Conservation (phyloP, 2,113 vertebrate genomes). For the Grammomys dolichurus region DNA sequence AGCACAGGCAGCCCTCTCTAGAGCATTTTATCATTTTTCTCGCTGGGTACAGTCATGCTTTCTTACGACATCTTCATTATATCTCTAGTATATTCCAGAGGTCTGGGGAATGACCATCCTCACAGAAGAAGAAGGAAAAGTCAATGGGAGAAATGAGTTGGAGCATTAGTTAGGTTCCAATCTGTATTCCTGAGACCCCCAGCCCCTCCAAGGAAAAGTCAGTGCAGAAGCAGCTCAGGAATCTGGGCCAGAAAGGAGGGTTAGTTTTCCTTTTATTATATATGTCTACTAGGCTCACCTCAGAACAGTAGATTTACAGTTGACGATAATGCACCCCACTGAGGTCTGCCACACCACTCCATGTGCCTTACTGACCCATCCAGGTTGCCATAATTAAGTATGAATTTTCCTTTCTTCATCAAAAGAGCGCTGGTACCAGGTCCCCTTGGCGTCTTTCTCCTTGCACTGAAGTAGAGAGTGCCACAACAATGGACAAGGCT, state of each 20-base stretch:
- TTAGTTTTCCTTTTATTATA: neutral
- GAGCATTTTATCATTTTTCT: neutral
- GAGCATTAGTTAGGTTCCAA: neutral
- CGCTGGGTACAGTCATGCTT: neutral
- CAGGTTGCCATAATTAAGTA: neutral
- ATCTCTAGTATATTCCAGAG: neutral
- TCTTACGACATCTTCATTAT: too few species aligned
- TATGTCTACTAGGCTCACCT: neutral
- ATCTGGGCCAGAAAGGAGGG: neutral
- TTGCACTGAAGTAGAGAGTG: neutral
- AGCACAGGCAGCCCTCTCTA: neutral
- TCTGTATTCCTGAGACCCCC: neutral
- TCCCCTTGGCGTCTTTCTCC: neutral
- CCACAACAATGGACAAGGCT: neutral
- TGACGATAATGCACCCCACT: neutral
- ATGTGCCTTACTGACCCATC: rapidly evolving
- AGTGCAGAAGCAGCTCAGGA: neutral
- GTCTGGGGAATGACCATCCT: neutral
- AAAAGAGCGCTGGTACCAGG: neutral
- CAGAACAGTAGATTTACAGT: neutral
- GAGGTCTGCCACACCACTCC: too few species aligned
- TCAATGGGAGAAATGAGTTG: neutral
- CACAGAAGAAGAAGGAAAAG: neutral
- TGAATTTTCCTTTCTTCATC: neutral
- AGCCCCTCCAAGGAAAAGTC: neutral